Percentiles rank a stretch among this genome's conserved stretches.
phyloP scores from a whole-genome alignment of 2,113 vertebrate species.

The Zapornia atra region DNA sequence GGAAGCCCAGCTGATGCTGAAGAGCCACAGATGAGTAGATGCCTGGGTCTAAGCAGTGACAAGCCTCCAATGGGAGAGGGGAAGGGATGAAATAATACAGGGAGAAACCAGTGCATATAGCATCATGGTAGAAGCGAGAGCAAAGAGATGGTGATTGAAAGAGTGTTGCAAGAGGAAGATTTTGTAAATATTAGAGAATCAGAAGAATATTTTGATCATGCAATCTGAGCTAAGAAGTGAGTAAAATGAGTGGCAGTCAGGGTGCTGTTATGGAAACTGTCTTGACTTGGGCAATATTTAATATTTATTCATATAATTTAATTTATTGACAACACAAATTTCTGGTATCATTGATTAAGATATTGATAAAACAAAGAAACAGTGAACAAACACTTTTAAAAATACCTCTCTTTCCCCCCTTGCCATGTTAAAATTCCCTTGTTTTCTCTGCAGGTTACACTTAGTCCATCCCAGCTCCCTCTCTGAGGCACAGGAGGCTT shows the following conservation, averaged over 20 bases:
- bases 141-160: fast-evolving
- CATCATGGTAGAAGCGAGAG: neutral
- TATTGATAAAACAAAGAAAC: neutral
- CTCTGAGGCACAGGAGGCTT: neutral
- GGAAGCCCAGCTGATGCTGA: neutral
- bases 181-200: neutral
- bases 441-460: neutral
- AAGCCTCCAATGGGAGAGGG: fast-evolving
- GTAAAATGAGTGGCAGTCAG: neutral
- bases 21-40: neutral
- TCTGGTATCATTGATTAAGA: neutral
- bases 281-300: neutral
- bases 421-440: neutral
- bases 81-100: neutral
- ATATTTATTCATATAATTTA: neutral
- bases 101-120: neutral
- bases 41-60: neutral
- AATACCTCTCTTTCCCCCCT: neutral
- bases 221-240: neutral
- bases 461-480: neutral
- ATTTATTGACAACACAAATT: neutral
- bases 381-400: neutral
- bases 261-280: neutral
- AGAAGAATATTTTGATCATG: neutral
- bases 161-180: neutral